Conservation (phyloP, 1,140 invertebrate genomes). For the Neocloeon triangulifer region DNA sequence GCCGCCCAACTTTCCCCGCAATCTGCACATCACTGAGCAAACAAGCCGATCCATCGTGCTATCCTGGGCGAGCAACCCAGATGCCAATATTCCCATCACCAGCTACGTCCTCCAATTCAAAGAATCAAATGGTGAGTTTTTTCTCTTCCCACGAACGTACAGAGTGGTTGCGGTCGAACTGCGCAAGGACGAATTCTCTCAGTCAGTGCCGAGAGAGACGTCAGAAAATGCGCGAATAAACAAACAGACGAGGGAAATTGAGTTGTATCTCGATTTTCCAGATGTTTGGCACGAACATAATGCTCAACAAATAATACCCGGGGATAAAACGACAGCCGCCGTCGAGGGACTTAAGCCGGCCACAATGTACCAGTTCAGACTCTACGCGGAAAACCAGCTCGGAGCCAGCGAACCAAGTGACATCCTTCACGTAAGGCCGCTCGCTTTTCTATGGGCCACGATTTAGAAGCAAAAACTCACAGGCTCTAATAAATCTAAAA, state of each 20-base stretch:
- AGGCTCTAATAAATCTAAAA: too few species aligned
- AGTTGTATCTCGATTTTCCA: slow-evolving; percentile 1
- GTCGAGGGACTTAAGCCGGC: slow-evolving; percentile 19
- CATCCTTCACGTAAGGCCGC: too few species aligned
- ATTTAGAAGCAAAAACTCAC: too few species aligned
- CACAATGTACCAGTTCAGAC: slow-evolving; percentile 20
- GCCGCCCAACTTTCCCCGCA: slow-evolving; percentile 11
- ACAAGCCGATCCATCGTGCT: slow-evolving; percentile 11
- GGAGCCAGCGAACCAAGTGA: slow-evolving; percentile 19
- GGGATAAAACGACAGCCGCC: slow-evolving; percentile 1
- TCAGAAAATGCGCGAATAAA: background rate
- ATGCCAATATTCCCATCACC: slow-evolving; percentile 19
- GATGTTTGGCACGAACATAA: slow-evolving; percentile 7
- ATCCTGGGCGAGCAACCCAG: slow-evolving; percentile 10
- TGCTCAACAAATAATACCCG: slow-evolving; percentile 4
- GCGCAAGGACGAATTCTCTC: too few species aligned
- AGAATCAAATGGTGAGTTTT: slow-evolving; percentile 11
- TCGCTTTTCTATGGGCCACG: too few species aligned
- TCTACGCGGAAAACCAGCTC: slow-evolving; percentile 19
- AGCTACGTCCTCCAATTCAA: slow-evolving; percentile 15
- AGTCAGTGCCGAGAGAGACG: too few species aligned
- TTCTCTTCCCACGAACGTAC: too few species aligned
- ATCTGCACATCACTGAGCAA: slow-evolving; percentile 11
- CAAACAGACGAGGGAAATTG: background rate
- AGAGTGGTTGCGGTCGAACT: too few species aligned